phyloP scores from a whole-genome alignment of 2,113 vertebrate genomes.

The Engystomops pustulosus region DNA sequence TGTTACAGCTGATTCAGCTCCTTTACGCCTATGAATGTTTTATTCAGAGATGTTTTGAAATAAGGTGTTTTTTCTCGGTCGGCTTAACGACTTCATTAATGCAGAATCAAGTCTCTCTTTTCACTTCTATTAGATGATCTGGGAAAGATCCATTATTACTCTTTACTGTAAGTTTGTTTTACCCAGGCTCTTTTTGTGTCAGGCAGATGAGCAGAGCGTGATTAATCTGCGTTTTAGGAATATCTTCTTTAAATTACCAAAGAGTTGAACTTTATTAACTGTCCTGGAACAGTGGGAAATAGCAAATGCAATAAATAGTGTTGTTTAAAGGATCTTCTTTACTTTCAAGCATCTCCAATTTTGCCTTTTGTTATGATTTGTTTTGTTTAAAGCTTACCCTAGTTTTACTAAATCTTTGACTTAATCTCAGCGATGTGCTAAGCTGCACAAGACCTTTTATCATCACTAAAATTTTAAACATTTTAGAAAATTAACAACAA shows the following conservation, averaged over 20 bases:
- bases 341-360: background rate
- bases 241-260: background rate
- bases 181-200: conserved; percentile 13
- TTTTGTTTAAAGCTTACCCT: conserved; percentile 25
- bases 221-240: background rate
- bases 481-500: conserved; percentile 11
- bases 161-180: conserved; percentile 11
- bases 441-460: background rate
- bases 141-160: conserved; percentile 3
- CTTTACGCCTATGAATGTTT: conserved; percentile 21
- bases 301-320: background rate
- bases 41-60: conserved; percentile 40
- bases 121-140: conserved; percentile 1
- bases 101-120: conserved; percentile 21
- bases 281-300: background rate
- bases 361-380: conserved; percentile 14
- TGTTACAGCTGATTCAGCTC: conserved; percentile 41
- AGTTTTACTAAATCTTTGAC: conserved; percentile 9
- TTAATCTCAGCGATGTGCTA: background rate
- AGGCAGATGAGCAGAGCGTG: conserved; percentile 17
- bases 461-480: background rate
- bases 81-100: conserved; percentile 22
- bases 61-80: conserved; percentile 9
- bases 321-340: background rate
- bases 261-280: conserved; percentile 10